phyloP scores from a whole-genome alignment of 2,888 invertebrate genomes.

The Alloscopus bannaensis region DNA sequence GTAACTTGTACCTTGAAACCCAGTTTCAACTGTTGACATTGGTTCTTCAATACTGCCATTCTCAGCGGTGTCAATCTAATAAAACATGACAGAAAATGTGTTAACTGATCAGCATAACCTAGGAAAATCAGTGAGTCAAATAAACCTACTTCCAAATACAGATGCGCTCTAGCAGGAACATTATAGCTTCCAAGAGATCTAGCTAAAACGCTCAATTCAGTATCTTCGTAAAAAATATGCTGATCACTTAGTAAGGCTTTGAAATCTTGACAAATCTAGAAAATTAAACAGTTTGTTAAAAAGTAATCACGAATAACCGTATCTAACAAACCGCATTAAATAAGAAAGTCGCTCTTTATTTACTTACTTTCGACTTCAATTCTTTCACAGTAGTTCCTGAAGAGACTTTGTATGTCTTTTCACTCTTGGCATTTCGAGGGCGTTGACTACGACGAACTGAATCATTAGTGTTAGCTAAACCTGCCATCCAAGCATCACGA shows the following conservation, averaged over 20 bases:
- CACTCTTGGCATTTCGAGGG: conserved; percentile 74
- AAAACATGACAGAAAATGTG: no score
- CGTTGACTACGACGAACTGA: conserved; percentile 74
- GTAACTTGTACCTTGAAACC: conserved; percentile 64
- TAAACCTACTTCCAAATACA: conserved; percentile 62
- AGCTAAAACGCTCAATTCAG: conserved; percentile 34
- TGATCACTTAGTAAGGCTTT: conserved; percentile 65
- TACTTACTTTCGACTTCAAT: conserved; percentile 75
- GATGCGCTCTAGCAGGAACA: conserved; percentile 46
- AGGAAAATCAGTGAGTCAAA: conserved; percentile 6
- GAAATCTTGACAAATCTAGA: conserved; percentile 55
- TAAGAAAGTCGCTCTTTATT: no score
- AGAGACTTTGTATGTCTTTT: conserved; percentile 75
- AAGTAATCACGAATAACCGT: no score
- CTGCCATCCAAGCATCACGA: conserved; percentile 48
- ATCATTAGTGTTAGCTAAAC: conserved; percentile 8
- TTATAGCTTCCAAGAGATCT: conserved; percentile 36
- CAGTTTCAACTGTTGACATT: conserved; percentile 61
- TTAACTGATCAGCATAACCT: background rate
- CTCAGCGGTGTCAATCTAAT: conserved; percentile 61
- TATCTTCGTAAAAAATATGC: conserved; percentile 45
- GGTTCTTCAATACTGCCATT: conserved; percentile 60
- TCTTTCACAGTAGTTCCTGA: conserved; percentile 75
- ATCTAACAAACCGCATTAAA: no score
- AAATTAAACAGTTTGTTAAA: conserved; percentile 11